Base-by-base conservation (phyloP, 2,797 vertebrate species). In the Pipistrellus kuhlii region DNA sequence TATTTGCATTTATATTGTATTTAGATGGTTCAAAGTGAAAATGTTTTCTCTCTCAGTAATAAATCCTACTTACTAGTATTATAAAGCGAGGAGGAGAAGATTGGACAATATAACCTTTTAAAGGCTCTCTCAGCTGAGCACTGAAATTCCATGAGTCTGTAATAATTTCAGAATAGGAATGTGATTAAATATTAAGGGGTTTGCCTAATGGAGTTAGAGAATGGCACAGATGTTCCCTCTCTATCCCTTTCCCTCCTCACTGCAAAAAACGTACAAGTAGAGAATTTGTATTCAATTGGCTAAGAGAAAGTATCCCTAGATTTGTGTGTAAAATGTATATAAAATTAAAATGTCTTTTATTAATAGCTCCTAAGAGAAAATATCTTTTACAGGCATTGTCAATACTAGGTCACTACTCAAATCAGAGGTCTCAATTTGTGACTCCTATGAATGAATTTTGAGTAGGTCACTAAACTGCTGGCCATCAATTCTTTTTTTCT, bases 81-180 rank as follows among this genome's bases (percentile, higher is more conserved):
- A 62, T 62, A 64, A 75, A 90, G 44, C 73, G 21, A 73, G 48
- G 44, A 51, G 69, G 30, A 89, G 41, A 81, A 93, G 68, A 44
- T 41, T 46, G 35, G 30, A 41, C 86, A 48, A 73, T 80, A n/a
- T 1, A 85, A 68, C 4, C 35, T 93, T 88, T 69, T 57, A 93
- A 72, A 23, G 69, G 7, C 51, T 77, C 27, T 84, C 11, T 69
- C 30, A 83, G 23, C 38, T 75, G 32, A 86, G 25, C 23, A 66
- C 59, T 89, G 85, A 95, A 87, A 78, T 93, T 93, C 48, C 71
- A 3, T 75, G 69, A 90, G 68, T 92, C 78, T 94, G 35, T 92
- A 83, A 77, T 86, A 95, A 48, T 76, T 91, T 91, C 20, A 80
- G 73, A 86, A 69, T 69, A 85, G 35, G 81, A 92, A 66, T 91